phyloP scores from a whole-genome alignment of 2,888 invertebrate genomes.

The Ochropleura plecta region DNA sequence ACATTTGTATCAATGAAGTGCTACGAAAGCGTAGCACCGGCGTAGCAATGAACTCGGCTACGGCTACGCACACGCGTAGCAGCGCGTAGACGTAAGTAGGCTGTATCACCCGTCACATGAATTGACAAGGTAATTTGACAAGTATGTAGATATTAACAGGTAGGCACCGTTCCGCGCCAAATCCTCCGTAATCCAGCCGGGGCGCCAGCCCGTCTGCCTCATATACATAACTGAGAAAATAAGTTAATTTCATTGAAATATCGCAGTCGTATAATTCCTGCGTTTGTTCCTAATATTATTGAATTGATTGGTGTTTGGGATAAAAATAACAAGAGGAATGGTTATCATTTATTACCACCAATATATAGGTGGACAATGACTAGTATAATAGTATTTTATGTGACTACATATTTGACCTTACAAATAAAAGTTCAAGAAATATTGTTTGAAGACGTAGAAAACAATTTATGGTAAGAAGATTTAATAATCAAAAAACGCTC shows the following conservation, averaged over 20 bases:
- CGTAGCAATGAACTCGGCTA: conserved; percentile 57
- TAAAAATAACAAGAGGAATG: conserved; percentile 5
- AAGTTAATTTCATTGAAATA: conserved; percentile 84
- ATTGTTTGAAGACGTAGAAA: neutral
- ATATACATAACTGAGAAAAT: conserved; percentile 79
- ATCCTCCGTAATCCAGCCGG: conserved; percentile 67
- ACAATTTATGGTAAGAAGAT: neutral
- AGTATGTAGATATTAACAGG: conserved; percentile 66
- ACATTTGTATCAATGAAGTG: conserved; percentile 23
- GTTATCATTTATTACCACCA: conserved; percentile 34
- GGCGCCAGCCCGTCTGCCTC: conserved; percentile 80
- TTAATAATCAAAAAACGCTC: conserved; percentile 7
- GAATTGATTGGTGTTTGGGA: conserved; percentile 56
- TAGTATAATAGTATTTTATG: neutral
- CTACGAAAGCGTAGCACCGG: conserved; percentile 64
- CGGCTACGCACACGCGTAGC: conserved; percentile 52
- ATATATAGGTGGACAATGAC: neutral
- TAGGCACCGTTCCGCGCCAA: conserved; percentile 55
- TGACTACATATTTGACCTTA: neutral
- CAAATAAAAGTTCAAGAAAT: neutral
- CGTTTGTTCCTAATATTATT: conserved; percentile 67
- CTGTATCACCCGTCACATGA: conserved; percentile 59
- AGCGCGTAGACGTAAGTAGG: conserved; percentile 51
- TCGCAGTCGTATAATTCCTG: conserved; percentile 72
- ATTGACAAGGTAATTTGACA: conserved; percentile 69